Base-by-base conservation (phyloP, 2,797 vertebrate species). In the Antennarius maculatus region DNA sequence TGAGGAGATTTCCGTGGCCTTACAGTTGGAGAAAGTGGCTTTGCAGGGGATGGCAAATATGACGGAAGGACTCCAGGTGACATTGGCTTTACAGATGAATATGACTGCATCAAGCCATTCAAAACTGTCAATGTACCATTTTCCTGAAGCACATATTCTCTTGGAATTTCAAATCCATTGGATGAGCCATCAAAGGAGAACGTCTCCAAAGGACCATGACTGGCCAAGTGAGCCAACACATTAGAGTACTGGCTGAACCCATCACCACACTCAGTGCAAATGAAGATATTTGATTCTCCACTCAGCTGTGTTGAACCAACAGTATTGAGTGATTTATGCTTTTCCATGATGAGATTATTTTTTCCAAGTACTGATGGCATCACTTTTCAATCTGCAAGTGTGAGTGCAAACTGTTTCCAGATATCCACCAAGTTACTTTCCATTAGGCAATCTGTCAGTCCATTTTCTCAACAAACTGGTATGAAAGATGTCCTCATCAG, bases 251-350 rank as follows among this genome's bases (percentile, higher is more conserved):
- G 90, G 57, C 83, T 90, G 29, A 95, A 95, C 56, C 95, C 95
- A 81, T 94, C 93, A 16, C 93, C 92, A 77, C 95, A 95, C 74
- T 95, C 94, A 0, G 94, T 95, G 70, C 95, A 96, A 77, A 94
- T 94, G 41, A 94, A 96, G 42, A 91, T 89, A 75, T 88, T 89
- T 51, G 86, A 67, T 47, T 90, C 90, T 64, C 76, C 92, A 56
- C 52, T 62, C 49, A 76, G 65, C 28, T 84, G 86, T 64, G 74
- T 37, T 73, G 79, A 71, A 72, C 76, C 60, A 45, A 73, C 68
- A 76, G 54, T 78, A 76, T 90, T 89, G 61, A 82, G 39, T 15
- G 83, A 81, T 54, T 88, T 88, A 61, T 88, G 86, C 73, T 83
- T 91, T 80, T 91, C 92, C 92, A 94, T 93, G 48, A 73, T 70